Base-by-base conservation (phyloP, 2,888 invertebrate genomes). In the Pachymerium ferrugineum region DNA sequence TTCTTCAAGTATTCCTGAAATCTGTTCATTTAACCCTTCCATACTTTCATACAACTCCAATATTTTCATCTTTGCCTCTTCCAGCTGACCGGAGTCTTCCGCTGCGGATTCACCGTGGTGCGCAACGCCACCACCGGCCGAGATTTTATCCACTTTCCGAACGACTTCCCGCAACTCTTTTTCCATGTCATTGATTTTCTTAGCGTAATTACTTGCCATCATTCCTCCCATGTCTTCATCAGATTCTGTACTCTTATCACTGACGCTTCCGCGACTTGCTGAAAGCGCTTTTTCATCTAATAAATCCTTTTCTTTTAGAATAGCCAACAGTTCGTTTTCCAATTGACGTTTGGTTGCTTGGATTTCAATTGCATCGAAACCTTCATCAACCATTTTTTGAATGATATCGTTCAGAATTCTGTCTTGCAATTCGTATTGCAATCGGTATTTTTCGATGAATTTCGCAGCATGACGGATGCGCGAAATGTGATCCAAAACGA, bases 61-160 rank as follows among this genome's bases (percentile, higher is more conserved):
- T 19, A 73, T 73, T n/a, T 73, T 73, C 73, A 73, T 73, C 28
- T 68, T 73, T 6, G 73, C 73, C n/a, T 73, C 73, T 19, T 73
- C 73, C 33, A 73, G 2, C 14, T 67, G 67, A 6, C 73, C 73
- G 3, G 67, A 62, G 67, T 73, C 73, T 31, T 73, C 33, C 4
- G 69, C 5, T 1, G 19, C 1, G 10, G 54, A 54, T 8, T 54
- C 54, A 8, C 8, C 25, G 8, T 25, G 25, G 25, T 28, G 3
- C 14, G 14, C 54, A 28, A 8, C 54, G 14, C 54, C 25, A 6
- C 54, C 54, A 28, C 25, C 19, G 25, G 22, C 28, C 54, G 33
- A 67, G 1, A 73, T 28, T 33, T 67, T 29, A n/a, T 73, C 73
- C 1, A 73, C 31, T 33, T 67, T 73, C 1, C 73, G 35, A 5